Conservation (phyloP, 1,140 invertebrate genomes). For the Rhopalosiphum maidis region DNA sequence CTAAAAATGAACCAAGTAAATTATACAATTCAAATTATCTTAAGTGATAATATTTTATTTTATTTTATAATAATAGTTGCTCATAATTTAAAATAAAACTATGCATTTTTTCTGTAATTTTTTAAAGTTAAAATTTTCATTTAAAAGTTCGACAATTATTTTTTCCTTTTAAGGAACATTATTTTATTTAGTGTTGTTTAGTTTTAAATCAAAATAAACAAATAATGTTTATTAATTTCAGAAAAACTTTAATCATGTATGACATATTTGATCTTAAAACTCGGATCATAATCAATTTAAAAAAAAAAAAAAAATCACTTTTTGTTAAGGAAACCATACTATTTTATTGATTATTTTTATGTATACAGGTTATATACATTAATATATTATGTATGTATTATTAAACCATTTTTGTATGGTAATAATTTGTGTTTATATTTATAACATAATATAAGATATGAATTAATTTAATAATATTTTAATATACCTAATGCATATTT, state of each 20-base stretch:
- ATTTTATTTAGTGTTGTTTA: neutral
- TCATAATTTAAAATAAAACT: neutral
- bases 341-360: neutral
- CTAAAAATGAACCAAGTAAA: neutral
- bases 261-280: neutral
- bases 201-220: constrained; percentile 7
- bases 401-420: neutral
- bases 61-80: neutral
- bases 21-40: neutral
- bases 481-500: neutral
- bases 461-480: neutral
- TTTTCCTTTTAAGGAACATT: neutral
- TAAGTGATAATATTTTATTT: neutral
- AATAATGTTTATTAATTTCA: neutral
- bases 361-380: no score
- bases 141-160: neutral
- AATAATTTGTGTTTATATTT: neutral
- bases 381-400: neutral
- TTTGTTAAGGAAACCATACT: neutral
- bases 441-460: neutral
- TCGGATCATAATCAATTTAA: neutral
- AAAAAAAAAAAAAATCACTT: neutral
- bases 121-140: neutral
- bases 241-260: neutral
- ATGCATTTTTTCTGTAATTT: neutral